Evolutionary conservation across 2,113 vertebrate genomes (phyloP), one percentile per base, ranked within the genome.

Genomic region (Hylia prasina): DNA sequence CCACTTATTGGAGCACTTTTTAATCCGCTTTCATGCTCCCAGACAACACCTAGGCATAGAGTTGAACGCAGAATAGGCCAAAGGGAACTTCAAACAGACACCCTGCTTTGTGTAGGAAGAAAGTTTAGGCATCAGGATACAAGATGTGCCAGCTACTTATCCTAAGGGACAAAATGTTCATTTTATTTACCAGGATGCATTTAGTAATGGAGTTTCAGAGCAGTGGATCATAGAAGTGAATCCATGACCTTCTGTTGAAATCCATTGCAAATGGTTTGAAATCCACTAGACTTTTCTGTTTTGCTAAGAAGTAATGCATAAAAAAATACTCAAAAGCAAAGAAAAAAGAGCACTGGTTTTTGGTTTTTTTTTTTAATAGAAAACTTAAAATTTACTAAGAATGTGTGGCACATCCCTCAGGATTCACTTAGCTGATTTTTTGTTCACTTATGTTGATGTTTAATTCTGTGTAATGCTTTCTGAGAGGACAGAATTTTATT

Each of bases 271-370:
- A 72, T 48, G 4, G 6, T 69, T 84, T 61, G 15, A 78, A 81
- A 63, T 58, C 20, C 21, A 35, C 30, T 2, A 71, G 31, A 54
- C 4, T 44, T 51, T 63, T 68, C 47, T 75, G 12, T 47, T 76
- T 64, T 80, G 28, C 20, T 23, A 35, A 61, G 20, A 15, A 76
- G 4, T 12, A 51, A 61, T 66, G 19, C 8, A 35, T 13, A 5
- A 30, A 80, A 77, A 84, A 71, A 30, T 10, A 63, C 8, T 54
- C 17, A 68, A 61, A 82, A 89, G 6, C 54, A 42, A 80, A 75
- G 19, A n/a, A 89, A 72, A 35, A 66, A 16, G 9, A 57, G 16
- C 3, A 10, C 7, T 1, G 0, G 0, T 5, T 13, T 18, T 72
- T n/a, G n/a, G n/a, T 51, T 51, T 24, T 39, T 39, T 57, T 85